phyloP scores from a whole-genome alignment of 1,140 invertebrate species.

The Vanessa atalanta region DNA sequence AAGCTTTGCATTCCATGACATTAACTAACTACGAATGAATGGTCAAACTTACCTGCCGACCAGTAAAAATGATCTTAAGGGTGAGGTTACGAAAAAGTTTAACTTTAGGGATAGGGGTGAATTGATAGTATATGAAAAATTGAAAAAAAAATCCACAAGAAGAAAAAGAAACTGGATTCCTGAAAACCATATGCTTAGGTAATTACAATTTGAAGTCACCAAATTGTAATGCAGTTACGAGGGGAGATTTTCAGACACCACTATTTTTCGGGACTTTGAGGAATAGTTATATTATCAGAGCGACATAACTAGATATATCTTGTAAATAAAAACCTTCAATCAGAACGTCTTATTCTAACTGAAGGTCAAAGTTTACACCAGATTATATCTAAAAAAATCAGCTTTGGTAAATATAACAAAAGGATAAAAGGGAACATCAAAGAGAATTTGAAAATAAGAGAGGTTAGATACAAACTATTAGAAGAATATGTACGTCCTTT shows the following conservation, averaged over 20 bases:
- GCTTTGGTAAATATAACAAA: constrained; percentile 56
- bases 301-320: constrained; percentile 45
- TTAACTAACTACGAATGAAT: constrained; percentile 2
- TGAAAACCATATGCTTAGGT: constrained; percentile 70
- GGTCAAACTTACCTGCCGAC: constrained; percentile 29
- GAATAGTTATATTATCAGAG: constrained; percentile 53
- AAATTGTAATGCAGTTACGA: constrained; percentile 81
- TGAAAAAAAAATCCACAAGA: constrained; percentile 64
- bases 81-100: constrained; percentile 27
- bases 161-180: constrained; percentile 76
- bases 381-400: constrained; percentile 43
- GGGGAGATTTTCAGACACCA: constrained; percentile 79
- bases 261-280: constrained; percentile 44
- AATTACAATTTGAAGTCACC: constrained; percentile 80
- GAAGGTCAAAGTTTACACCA: constrained; percentile 58
- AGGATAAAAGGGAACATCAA: constrained; percentile 39
- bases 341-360: constrained; percentile 58
- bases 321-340: constrained; percentile 63
- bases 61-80: constrained; percentile 23
- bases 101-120: constrained; percentile 30
- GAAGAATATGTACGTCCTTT: neutral
- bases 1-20: neutral
- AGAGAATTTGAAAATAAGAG: constrained; percentile 21
- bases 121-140: constrained; percentile 46
- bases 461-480: constrained; percentile 19